These are phyloP conservation scores for Ardeotis arabs DNA, from an alignment of 2,113 vertebrate species.

Conservation along the genomic window DNA sequence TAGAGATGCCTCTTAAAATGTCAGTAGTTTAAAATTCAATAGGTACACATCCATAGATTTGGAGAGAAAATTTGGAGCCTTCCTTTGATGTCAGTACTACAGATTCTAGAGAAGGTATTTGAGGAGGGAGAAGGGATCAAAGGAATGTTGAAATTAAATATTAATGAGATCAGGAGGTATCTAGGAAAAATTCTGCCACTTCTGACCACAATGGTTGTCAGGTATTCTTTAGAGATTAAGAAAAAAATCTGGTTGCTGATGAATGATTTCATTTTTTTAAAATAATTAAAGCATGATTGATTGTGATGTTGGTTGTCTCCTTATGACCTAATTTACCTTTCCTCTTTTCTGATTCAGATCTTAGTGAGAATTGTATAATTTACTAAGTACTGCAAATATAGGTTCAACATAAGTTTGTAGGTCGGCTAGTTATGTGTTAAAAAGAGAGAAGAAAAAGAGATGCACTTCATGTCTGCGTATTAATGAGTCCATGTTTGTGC, in stretches of 20 bases:
- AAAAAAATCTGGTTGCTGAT: neutral
- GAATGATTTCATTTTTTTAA: neutral
- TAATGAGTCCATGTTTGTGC: neutral
- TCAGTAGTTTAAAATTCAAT: neutral
- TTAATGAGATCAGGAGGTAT: slow-evolving; percentile 10
- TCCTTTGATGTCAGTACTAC: neutral
- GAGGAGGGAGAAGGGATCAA: neutral
- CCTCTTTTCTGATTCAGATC: slow-evolving; percentile 13
- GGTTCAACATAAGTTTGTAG: neutral
- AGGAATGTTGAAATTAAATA: slow-evolving; percentile 5
- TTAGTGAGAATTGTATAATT: neutral
- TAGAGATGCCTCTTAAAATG: neutral
- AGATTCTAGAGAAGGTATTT: neutral
- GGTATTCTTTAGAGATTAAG: slow-evolving; percentile 2
- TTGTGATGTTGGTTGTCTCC: neutral
- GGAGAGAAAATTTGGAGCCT: neutral
- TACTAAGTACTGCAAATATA: neutral
- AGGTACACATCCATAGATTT: neutral
- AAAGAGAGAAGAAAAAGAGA: neutral
- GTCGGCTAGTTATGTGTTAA: neutral
- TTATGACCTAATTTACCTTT: slow-evolving; percentile 28
- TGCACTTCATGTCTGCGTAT: neutral
- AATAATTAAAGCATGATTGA: neutral
- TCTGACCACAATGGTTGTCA: slow-evolving; percentile 6
- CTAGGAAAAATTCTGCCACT: slow-evolving; percentile 5